These are phyloP conservation scores for Stenodema calcarata DNA, from an alignment of 2,888 invertebrate genomes.

Conservation along the genomic window DNA sequence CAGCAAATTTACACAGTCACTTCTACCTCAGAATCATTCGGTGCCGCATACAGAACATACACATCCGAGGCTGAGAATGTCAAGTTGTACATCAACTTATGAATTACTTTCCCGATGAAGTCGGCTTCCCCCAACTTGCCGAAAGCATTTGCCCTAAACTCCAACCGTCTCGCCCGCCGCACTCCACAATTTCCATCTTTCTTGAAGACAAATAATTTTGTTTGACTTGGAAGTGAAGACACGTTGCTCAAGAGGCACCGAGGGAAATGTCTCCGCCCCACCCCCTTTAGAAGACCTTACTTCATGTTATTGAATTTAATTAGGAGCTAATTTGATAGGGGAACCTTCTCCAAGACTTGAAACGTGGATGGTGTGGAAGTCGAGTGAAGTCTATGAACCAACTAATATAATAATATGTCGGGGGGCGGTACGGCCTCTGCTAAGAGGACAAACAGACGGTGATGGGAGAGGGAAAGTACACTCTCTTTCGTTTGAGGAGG, in stretches of 20 bases:
- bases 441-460: slow-evolving; percentile 30
- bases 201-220: slow-evolving; percentile 46
- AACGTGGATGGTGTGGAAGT: neutral
- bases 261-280: neutral
- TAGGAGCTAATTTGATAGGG: slow-evolving; percentile 54
- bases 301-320: slow-evolving; percentile 56
- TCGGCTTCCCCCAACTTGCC: neutral
- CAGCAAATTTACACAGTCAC: no score
- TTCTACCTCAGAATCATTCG: no score
- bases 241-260: slow-evolving; percentile 36
- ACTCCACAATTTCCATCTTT: neutral
- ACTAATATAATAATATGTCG: slow-evolving; percentile 50
- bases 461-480: neutral
- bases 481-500: neutral
- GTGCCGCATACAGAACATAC: neutral
- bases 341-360: slow-evolving; percentile 7
- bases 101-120: neutral
- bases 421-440: slow-evolving; percentile 22
- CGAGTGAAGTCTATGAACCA: slow-evolving; percentile 42
- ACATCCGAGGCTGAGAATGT: neutral
- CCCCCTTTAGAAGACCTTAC: slow-evolving; percentile 28
- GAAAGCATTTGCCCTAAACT: neutral
- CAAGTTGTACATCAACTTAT: neutral
- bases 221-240: slow-evolving; percentile 46
- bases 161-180: neutral